Evolutionary conservation across 2,797 vertebrate species (phyloP).

Genomic region (Allobates femoralis): DNA sequence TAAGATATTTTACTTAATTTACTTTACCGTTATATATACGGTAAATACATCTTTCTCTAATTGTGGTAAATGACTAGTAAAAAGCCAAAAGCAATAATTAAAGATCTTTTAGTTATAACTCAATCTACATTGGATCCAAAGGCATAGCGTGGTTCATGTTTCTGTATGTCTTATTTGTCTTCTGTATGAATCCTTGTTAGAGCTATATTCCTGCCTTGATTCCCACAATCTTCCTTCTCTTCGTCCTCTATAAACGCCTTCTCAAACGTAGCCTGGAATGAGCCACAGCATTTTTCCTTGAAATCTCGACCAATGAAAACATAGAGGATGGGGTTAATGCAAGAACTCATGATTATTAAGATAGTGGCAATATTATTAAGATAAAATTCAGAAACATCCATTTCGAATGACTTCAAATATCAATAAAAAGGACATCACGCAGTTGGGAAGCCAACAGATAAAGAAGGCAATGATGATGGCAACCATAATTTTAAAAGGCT

Average conservation of each 20-base stretch:
- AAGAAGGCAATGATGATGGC: slow-evolving; percentile 75
- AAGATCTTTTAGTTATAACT: neutral
- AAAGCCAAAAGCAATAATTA: too few species aligned
- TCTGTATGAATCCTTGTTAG: neutral
- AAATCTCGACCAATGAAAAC: slow-evolving; percentile 61
- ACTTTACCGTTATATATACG: neutral
- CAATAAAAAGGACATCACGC: slow-evolving; percentile 34
- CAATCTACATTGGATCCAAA: neutral
- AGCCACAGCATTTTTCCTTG: neutral
- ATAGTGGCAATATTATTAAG: neutral
- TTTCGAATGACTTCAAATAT: neutral
- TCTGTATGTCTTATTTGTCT: neutral
- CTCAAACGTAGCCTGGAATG: neutral
- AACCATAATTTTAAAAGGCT: slow-evolving; percentile 69
- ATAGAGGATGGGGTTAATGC: slow-evolving; percentile 63
- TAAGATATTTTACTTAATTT: neutral
- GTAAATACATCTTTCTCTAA: neutral
- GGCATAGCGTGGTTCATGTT: neutral
- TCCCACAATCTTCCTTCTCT: neutral
- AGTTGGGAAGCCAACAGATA: slow-evolving; percentile 77
- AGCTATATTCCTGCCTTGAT: neutral
- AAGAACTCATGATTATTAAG: slow-evolving; percentile 58
- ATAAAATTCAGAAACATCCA: too few species aligned
- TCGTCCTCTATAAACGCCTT: neutral
- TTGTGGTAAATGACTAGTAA: neutral